Conservation (phyloP, 2,888 invertebrate genomes). For the Ectemnius lituratus region DNA sequence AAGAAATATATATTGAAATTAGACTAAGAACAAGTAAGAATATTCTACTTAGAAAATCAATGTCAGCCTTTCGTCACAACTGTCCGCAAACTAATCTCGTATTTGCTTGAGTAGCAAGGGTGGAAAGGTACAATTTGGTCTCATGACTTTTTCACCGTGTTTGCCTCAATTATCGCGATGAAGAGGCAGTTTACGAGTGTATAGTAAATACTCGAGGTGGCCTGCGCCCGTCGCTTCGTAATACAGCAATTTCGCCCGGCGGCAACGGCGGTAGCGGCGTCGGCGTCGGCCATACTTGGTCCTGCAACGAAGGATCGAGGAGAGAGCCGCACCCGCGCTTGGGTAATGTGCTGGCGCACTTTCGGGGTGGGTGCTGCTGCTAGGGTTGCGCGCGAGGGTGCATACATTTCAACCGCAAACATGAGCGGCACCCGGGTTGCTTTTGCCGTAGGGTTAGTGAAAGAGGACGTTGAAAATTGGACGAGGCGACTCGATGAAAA, state of each 20-base stretch:
- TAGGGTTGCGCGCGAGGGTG: conserved; percentile 64
- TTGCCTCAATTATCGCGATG: conserved; percentile 46
- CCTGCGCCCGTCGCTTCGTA: conserved; percentile 38
- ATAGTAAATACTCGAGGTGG: conserved; percentile 46
- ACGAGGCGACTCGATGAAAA: conserved; percentile 32
- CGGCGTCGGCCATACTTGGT: conserved; percentile 16
- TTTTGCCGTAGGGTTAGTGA: conserved; percentile 35
- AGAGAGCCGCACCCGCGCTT: no score
- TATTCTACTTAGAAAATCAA: no score
- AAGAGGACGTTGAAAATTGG: conserved; percentile 50
- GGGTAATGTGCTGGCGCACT: conserved; percentile 50
- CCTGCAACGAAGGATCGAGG: conserved; percentile 28
- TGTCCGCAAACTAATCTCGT: conserved; percentile 1
- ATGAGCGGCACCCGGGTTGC: conserved; percentile 30
- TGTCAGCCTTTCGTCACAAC: no score
- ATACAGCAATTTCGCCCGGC: conserved; percentile 37
- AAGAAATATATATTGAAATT: no score
- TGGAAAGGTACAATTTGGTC: conserved; percentile 12
- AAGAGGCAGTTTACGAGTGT: conserved; percentile 42
- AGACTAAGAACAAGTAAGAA: no score
- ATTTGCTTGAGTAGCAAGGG: not conserved
- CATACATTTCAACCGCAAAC: conserved; percentile 74
- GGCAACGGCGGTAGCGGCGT: no score
- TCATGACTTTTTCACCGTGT: conserved; percentile 33
- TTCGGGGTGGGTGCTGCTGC: conserved; percentile 47